Conservation (phyloP, 2,113 vertebrate genomes). For the Agapornis roseicollis region DNA sequence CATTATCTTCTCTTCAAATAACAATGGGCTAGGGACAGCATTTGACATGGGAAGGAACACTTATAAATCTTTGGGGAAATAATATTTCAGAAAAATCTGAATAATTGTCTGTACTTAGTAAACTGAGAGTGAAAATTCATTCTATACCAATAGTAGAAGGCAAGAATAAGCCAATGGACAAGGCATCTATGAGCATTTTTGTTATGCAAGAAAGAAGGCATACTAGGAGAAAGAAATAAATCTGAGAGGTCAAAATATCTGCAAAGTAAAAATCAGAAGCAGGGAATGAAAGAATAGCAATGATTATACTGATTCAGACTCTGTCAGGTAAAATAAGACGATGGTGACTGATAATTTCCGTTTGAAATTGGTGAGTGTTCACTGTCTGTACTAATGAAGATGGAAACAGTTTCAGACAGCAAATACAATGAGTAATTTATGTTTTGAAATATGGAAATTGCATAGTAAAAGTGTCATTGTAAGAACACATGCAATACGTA, state of each 20-base stretch:
- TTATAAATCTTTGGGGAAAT: background rate
- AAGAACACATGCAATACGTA: accelerated
- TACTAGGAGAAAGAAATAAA: background rate
- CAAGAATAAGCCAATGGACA: background rate
- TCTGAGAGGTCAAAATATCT: background rate
- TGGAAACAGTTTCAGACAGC: background rate
- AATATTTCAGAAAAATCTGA: background rate
- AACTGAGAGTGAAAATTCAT: background rate
- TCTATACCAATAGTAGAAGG: background rate
- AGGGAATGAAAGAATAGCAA: background rate
- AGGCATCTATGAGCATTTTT: background rate
- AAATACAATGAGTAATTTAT: background rate
- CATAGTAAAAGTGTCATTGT: background rate
- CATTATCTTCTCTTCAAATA: background rate
- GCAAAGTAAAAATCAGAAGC: background rate
- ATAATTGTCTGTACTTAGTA: background rate
- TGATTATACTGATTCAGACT: background rate
- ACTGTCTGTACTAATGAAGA: background rate
- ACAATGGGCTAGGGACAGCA: background rate
- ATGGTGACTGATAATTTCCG: background rate
- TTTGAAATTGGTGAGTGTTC: background rate
- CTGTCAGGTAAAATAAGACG: background rate
- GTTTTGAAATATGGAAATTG: background rate
- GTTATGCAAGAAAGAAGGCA: background rate
- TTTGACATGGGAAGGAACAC: background rate